Base-by-base conservation (phyloP, 2,888 invertebrate genomes). In the Rapana venosa region DNA sequence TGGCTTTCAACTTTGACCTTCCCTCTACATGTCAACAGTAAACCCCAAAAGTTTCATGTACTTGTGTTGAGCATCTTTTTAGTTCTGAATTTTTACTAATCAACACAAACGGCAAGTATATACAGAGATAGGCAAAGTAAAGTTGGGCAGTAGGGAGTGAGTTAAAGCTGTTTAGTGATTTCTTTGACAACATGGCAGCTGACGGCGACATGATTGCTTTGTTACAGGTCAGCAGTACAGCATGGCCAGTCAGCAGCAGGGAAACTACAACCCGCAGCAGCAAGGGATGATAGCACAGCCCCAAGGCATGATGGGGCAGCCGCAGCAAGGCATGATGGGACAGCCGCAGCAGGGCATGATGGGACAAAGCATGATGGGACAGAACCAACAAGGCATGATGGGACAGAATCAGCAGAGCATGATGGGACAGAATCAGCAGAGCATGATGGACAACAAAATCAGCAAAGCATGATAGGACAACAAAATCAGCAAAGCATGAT, bases 241-340 rank as follows among this genome's bases (percentile, higher is more conserved):
- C 36, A 85, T 89, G 70, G 74, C 30, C 20, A 83, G 17, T 20
- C 89, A 89, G 56, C 89, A 84, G n/a, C 84, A 35, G 47, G 56
- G 66, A 32, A 47, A 20, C 87, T 87, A 74, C 87, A 87, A 35
- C 74, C 35, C 87, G 15, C 87, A 87, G 74, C 87, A 83, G 56
- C 91, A 91, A 70, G 84, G 90, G 70, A 92, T 92, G 90, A 90
- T 92, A 90, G 91, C 90, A 56, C 90, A 85, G 66, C 89, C 70
- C 22, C 92, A 81, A 89, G 90, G 90, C 36, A 90, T 91, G 90
- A 91, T 92, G 87, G 90, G 88, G 56, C 92, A 91, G 74, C 47
- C 47, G 47, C 47, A 47, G 47, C 92, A 81, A 88, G 90, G 90
- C 36, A 90, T 91, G 90, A 91, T 92, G 84, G 90, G 88, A 61